Base-by-base conservation (phyloP, 2,113 vertebrate species). In the Phrynosoma platyrhinos region DNA sequence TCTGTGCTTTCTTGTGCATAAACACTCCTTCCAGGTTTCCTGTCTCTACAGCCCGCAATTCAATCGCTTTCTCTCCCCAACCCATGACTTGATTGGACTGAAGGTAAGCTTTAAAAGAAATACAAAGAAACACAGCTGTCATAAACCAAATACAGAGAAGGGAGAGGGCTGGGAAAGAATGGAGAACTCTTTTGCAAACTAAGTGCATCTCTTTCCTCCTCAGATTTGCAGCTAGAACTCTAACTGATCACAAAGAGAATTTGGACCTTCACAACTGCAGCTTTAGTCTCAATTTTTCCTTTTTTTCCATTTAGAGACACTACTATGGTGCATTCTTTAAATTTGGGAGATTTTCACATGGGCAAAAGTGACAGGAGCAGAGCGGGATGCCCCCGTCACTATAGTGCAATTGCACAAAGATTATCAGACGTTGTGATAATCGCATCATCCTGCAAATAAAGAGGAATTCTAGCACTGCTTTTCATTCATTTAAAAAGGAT, bases 11-110 rank as follows among this genome's bases (percentile, higher is more conserved):
- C 91, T 98, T 99, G 97, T 98, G 98, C 98, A 99, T 98, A 93
- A 99, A 98, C 71, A 99, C 98, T 81, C 97, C 98, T 93, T 99
- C 98, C 90, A 99, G 96, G 92, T 97, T 97, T 9, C 97, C 98
- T 0, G 97, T 97, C 92, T 97, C 98, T 71, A 97, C 98, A 27
- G 98, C 98, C 14, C 98, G 97, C 32, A 98, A 96, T 95, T 99
- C 99, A 71, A 99, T 98, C 0, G 98, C 98, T 94, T 98, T 99
- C 89, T 99, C 98, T 75, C 98, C 98, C 98, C 98, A 99, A 84
- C 98, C 99, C 98, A 99, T 99, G 92, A 99, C 97, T 94, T 99
- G 97, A 93, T 99, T 99, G 64, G 98, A 98, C 89, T 98, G 98
- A 82, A 99, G 98, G 94, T 98, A 99, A 53, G 98, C 98, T 99